phyloP scores from a whole-genome alignment of 2,113 vertebrate species.

The Ammodytes marinus region DNA sequence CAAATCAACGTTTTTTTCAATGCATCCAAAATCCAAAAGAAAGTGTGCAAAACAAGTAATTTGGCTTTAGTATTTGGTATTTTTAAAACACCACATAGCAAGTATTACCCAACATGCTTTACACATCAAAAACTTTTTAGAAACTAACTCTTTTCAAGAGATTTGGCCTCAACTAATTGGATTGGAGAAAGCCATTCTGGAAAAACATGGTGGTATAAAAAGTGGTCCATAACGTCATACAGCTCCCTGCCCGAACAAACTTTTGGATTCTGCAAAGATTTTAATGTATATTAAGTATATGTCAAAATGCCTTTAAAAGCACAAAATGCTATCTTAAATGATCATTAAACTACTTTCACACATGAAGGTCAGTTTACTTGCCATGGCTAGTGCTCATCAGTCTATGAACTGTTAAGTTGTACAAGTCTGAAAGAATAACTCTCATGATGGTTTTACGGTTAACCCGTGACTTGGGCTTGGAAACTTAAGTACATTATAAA shows the following conservation, averaged over 20 bases:
- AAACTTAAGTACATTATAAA: not conserved
- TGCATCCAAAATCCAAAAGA: slow-evolving; percentile 10
- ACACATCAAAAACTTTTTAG: not conserved
- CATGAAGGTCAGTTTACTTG: not conserved
- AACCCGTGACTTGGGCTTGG: not conserved
- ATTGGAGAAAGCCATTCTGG: not conserved
- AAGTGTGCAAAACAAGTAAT: not conserved
- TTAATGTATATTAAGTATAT: not conserved
- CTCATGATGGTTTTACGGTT: not conserved
- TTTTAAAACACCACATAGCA: not conserved
- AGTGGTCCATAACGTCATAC: not conserved
- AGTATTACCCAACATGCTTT: not conserved
- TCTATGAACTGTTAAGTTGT: too few relatives aligned
- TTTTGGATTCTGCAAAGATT: not conserved
- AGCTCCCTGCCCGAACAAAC: not conserved
- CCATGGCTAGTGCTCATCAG: not conserved
- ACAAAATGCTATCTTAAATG: not conserved
- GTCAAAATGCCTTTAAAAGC: not conserved
- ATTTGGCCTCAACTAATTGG: too few relatives aligned
- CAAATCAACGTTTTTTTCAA: slow-evolving; percentile 58
- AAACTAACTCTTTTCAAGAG: not conserved
- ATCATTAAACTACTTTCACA: not conserved
- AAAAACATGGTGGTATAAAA: not conserved
- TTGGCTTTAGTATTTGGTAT: not conserved
- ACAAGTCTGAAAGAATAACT: not conserved